phyloP scores from a whole-genome alignment of 2,797 vertebrate genomes.

The Scolopax rusticola region DNA sequence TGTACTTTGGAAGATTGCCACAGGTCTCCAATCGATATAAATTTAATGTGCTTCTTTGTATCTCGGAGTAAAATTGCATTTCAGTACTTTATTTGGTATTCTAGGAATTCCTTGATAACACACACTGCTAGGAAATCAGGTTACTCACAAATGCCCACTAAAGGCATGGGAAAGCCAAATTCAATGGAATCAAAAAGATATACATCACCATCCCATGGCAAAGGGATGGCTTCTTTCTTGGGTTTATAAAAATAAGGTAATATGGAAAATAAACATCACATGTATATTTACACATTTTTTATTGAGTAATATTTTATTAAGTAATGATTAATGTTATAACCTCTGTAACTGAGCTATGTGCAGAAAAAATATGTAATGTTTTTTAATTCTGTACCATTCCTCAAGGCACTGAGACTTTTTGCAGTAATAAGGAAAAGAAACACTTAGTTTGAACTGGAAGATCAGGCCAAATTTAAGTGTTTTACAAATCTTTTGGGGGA shows the following conservation, averaged over 20 bases:
- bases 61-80: conserved; percentile 24
- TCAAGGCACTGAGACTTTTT: not conserved
- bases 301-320: not conserved
- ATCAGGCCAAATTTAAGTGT: not conserved
- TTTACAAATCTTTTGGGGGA: not conserved
- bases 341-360: not conserved
- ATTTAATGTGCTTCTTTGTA: conserved; percentile 11
- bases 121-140: not conserved
- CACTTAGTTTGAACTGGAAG: not conserved
- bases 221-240: not conserved
- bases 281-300: not conserved
- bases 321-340: not conserved
- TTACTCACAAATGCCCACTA: not conserved
- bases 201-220: not conserved
- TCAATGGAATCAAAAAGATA: not conserved
- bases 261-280: not conserved
- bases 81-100: conserved; percentile 5
- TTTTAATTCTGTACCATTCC: not conserved
- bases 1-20: conserved; percentile 28
- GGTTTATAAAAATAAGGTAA: not conserved
- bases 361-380: not conserved
- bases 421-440: not conserved
- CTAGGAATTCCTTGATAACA: conserved; percentile 34
- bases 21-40: conserved; percentile 14
- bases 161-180: not conserved